Evolutionary conservation across 2,797 vertebrate genomes (phyloP).

Genomic region (Serranus cabrilla): DNA sequence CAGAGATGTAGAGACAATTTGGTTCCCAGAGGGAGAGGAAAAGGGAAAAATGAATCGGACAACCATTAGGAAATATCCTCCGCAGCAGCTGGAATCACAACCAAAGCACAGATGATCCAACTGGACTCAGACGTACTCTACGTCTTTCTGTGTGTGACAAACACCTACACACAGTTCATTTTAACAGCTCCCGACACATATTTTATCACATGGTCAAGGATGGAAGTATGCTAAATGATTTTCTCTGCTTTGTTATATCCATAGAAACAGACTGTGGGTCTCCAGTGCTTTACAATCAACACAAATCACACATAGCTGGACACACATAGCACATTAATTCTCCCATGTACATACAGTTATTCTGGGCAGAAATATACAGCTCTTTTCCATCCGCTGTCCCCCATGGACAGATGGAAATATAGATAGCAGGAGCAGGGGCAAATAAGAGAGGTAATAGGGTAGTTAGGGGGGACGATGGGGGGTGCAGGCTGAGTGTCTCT

Average conservation of each 20-base stretch:
- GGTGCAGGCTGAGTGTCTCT: conserved; percentile 53
- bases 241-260: conserved; percentile 34
- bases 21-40: conserved; percentile 50
- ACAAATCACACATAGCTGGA: conserved; percentile 44
- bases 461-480: conserved; percentile 52
- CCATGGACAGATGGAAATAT: conserved; percentile 71
- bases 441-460: conserved; percentile 73
- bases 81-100: conserved; percentile 77
- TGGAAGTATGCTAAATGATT: conserved; percentile 29
- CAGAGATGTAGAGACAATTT: conserved; percentile 66
- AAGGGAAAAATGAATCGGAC: conserved; percentile 54
- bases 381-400: conserved; percentile 56
- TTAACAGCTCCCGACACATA: conserved; percentile 25
- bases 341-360: conserved; percentile 13
- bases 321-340: not conserved
- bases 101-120: conserved; percentile 26
- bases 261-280: conserved; percentile 37
- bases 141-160: conserved; percentile 39
- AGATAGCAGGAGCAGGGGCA: conserved; percentile 62
- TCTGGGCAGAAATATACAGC: conserved; percentile 35
- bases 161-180: conserved; percentile 41
- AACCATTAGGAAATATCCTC: conserved; percentile 63
- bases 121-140: conserved; percentile 38
- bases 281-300: conserved; percentile 16
- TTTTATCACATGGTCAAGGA: conserved; percentile 30